phyloP scores from a whole-genome alignment of 2,888 invertebrate genomes.

The Pardosa pseudoannulata region DNA sequence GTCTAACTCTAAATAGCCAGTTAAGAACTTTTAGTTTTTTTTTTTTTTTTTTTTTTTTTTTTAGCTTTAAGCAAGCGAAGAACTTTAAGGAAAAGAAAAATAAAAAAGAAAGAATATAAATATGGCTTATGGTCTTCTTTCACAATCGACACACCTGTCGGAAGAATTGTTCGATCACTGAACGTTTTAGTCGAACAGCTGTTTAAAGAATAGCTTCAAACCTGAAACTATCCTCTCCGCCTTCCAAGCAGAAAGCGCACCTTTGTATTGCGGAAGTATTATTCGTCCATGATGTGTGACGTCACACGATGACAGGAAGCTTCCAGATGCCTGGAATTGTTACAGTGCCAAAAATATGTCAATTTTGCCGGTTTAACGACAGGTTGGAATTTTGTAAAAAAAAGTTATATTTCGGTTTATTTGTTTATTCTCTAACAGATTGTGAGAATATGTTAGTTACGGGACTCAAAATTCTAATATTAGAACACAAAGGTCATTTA shows the following conservation, averaged over 20 bases:
- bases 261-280: not conserved
- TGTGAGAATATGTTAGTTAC: too few relatives aligned
- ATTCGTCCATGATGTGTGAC: slow-evolving; percentile 1
- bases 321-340: slow-evolving; percentile 7
- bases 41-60: too few relatives aligned
- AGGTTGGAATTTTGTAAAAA: not conserved
- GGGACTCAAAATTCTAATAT: too few relatives aligned
- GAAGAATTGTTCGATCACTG: not conserved
- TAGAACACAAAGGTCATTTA: too few relatives aligned
- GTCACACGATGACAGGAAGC: slow-evolving; percentile 6
- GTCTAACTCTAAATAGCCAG: too few relatives aligned
- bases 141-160: not conserved
- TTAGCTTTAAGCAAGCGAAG: too few relatives aligned
- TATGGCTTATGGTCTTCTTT: too few relatives aligned
- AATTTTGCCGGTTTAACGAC: not conserved
- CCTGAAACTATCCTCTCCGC: not conserved
- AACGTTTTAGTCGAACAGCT: slow-evolving; percentile 1
- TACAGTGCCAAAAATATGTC: not conserved
- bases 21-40: too few relatives aligned
- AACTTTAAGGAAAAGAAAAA: too few relatives aligned
- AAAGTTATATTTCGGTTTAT: too few relatives aligned
- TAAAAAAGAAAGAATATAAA: too few relatives aligned
- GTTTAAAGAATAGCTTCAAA: not conserved
- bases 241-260: not conserved
- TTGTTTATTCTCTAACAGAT: too few relatives aligned